Percentiles rank a stretch among this genome's conserved stretches.
phyloP scores from a whole-genome alignment of 2,888 invertebrate species.

The Limnephilus auricula region DNA sequence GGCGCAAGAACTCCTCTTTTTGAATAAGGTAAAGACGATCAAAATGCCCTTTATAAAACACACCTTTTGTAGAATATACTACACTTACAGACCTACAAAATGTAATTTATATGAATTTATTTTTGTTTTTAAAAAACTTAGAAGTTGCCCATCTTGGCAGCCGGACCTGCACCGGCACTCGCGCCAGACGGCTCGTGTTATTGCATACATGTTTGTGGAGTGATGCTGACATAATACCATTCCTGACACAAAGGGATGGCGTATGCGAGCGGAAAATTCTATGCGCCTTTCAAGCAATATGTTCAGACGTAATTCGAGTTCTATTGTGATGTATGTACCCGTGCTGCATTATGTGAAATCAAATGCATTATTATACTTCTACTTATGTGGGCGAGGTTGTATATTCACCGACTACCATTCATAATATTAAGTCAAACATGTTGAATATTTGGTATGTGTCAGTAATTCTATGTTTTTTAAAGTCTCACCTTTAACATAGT shows the following conservation, averaged over 20 bases:
- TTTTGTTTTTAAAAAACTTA: background rate
- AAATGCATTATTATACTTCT: background rate
- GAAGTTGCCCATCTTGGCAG: background rate
- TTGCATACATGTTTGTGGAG: slow-evolving; percentile 2
- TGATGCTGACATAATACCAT: background rate
- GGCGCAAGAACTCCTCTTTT: too few relatives aligned
- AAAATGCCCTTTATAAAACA: too few relatives aligned
- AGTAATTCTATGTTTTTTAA: too few relatives aligned
- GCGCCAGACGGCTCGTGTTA: background rate
- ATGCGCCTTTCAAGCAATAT: slow-evolving; percentile 2
- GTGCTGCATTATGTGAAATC: background rate
- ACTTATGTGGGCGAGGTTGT: background rate
- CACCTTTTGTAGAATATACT: too few relatives aligned
- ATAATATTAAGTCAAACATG: background rate
- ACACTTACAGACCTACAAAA: too few relatives aligned
- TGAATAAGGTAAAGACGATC: too few relatives aligned
- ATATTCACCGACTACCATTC: background rate
- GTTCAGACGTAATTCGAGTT: background rate
- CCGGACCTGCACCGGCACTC: background rate
- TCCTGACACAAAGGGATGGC: background rate
- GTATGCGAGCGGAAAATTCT: background rate
- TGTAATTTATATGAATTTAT: too few relatives aligned
- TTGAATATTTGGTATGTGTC: too few relatives aligned
- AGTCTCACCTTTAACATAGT: too few relatives aligned
- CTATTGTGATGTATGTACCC: background rate